Base-by-base conservation (phyloP, 2,113 vertebrate species). In the Lophotis ruficrista region DNA sequence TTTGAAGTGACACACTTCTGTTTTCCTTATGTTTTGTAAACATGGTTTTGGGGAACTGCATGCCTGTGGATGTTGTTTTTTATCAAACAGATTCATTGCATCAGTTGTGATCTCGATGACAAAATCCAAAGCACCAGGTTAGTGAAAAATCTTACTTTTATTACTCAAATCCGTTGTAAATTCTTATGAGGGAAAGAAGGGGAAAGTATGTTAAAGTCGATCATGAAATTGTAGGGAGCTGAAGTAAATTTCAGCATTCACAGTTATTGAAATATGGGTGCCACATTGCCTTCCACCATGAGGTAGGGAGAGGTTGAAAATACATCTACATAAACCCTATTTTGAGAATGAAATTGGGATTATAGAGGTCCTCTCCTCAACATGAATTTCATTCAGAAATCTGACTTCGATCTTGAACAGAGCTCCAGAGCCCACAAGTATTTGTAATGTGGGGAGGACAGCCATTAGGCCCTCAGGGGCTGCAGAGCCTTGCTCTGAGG, bases 11-110 rank as follows among this genome's bases (percentile, higher is more conserved):
- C 4, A 25, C 10, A 18, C 9, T 76, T 90, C 28, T 90, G 17
- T 48, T 89, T 94, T 70, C 24, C 7, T 83, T 47, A 30, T 14
- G 30, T 53, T 94, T 94, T 80, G 83, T 64, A 73, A 51, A 76
- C 47, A 73, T 47, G 3, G 33, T 43, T 66, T 93, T 75, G 41
- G 71, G 22, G 17, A 80, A 69, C n/a, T 70, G 38, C 30, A 76
- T 60, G 56, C 9, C 37, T 71, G 90, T 93, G 38, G 35, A 50
- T 77, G 14, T 25, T 71, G 19, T 77, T 91, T 97, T 61, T 38
- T 76, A 77, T 33, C 22, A 73, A 76, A 78, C 31, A 78, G 28
- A 38, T 53, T 94, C 15, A 22, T 27, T 72, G 17, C 43, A 47
- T 62, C 48, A 41, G 35, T 65, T 71, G 51, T 72, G 28, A 13